phyloP scores from a whole-genome alignment of 2,888 invertebrate genomes.

The Diabrotica balteata region DNA sequence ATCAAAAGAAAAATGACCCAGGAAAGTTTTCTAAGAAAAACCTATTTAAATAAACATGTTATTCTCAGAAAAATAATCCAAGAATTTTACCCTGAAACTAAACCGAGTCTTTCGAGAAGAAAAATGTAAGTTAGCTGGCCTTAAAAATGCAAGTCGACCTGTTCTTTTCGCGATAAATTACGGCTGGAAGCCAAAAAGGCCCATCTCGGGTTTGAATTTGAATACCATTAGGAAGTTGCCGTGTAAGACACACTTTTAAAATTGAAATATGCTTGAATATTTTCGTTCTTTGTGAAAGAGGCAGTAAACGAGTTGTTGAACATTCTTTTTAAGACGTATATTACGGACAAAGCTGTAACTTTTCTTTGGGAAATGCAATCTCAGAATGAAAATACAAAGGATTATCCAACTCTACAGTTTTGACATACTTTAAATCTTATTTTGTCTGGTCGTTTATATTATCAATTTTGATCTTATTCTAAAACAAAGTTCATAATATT shows the following conservation, averaged over 20 bases:
- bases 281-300: constrained; percentile 36
- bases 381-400: constrained; percentile 10
- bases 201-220: constrained; percentile 33
- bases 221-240: constrained; percentile 37
- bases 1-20: no score
- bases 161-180: constrained; percentile 28
- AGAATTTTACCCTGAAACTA: background rate
- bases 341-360: constrained; percentile 26
- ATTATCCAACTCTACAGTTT: no score
- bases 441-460: no score
- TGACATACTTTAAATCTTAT: no score
- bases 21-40: background rate
- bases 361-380: constrained; percentile 17
- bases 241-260: constrained; percentile 34
- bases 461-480: no score
- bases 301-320: constrained; percentile 34
- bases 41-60: constrained; percentile 7
- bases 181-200: constrained; percentile 24
- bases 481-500: no score
- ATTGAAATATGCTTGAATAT: constrained; percentile 38
- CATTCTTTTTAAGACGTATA: constrained; percentile 33
- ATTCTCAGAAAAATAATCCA: background rate
- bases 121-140: constrained; percentile 1
- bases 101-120: background rate
- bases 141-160: constrained; percentile 10